Percentiles rank a stretch among this genome's conserved stretches.
These are phyloP conservation scores for Aphidius ervi DNA, from an alignment of 1,140 invertebrate genomes.

Conservation along the genomic window DNA sequence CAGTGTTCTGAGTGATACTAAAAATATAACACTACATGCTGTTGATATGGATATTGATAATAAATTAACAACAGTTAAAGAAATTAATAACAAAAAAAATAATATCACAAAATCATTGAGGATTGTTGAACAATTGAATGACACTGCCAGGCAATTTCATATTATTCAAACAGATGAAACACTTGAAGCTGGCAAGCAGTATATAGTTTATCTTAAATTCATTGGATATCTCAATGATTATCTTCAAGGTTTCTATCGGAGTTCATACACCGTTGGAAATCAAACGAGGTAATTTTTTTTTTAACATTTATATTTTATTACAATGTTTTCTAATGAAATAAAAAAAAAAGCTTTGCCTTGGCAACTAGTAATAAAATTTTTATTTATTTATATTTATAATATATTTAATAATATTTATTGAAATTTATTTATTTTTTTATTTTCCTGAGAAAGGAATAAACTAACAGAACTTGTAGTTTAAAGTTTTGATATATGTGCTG, in stretches of 20 bases:
- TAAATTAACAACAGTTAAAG: constrained; percentile 50
- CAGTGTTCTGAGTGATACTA: constrained; percentile 61
- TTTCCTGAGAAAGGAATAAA: background rate
- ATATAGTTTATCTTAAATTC: constrained; percentile 68
- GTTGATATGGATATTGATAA: constrained; percentile 63
- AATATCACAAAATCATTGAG: constrained; percentile 37
- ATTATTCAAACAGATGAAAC: constrained; percentile 60
- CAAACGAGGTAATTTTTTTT: constrained; percentile 59
- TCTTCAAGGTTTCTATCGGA: constrained; percentile 83
- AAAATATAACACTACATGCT: constrained; percentile 73
- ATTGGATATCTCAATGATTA: constrained; percentile 69
- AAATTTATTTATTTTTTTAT: no score
- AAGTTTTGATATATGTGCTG: background rate
- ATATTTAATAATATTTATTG: no score
- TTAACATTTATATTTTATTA: no score
- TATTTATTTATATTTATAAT: no score
- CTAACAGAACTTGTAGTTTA: background rate
- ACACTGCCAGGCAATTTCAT: constrained; percentile 70
- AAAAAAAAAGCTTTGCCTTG: no score
- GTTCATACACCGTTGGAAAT: constrained; percentile 69
- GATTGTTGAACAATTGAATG: constrained; percentile 52
- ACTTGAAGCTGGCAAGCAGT: constrained; percentile 58
- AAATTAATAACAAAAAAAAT: constrained; percentile 33
- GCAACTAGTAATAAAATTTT: no score
- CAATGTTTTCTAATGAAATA: no score